Evolutionary conservation across 2,797 vertebrate genomes (phyloP), one percentile per base, ranked within the genome.

Genomic region (Coluber constrictor): DNA sequence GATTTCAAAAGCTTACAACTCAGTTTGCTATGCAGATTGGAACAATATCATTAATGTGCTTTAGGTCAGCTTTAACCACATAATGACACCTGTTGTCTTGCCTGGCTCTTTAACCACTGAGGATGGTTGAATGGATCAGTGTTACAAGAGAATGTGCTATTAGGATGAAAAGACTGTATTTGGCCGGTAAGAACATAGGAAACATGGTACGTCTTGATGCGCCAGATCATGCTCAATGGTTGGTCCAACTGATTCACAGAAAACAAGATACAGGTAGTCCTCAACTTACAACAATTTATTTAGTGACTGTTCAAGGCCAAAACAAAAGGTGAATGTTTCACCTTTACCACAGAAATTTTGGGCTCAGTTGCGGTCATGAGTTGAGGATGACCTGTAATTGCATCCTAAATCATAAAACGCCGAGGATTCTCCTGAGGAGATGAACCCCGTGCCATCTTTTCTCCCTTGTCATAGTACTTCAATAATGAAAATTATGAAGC

Each of bases 401-500:
- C 63, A 56, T 43, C 29, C 8, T 43, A 89, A 60, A 63, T 23
- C 32, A 25, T 88, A 63, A 55, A 83, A 83, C 3, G 10, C 37
- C 37, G 5, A 1, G 1, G 29, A 0, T 1, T 57, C 88, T 88
- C 56, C 89, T 25, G 91, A 66, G 70, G 59, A 88, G 61, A 87
- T 43, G 47, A 83, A 90, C 55, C 55, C 0, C 4, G 94, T 12
- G 16, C 27, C 1, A 1, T 25, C 11, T 93, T 0, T 70, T 94
- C 29, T 90, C 74, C 7, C 95, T 8, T 91, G n/a, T 95, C 96
- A 27, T 88, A 99, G 99, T 99, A 99, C 97, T 99, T 99, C 97
- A 99, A 99, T 97, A 99, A 99, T 93, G 99, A 99, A 96, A 99
- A 98, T 92, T 99, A 99, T 1, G 99, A 99, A 98, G 98, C 99